Percentiles rank a stretch among this genome's conserved stretches.
phyloP scores from a whole-genome alignment of 2,888 invertebrate genomes.

The Syritta pipiens region DNA sequence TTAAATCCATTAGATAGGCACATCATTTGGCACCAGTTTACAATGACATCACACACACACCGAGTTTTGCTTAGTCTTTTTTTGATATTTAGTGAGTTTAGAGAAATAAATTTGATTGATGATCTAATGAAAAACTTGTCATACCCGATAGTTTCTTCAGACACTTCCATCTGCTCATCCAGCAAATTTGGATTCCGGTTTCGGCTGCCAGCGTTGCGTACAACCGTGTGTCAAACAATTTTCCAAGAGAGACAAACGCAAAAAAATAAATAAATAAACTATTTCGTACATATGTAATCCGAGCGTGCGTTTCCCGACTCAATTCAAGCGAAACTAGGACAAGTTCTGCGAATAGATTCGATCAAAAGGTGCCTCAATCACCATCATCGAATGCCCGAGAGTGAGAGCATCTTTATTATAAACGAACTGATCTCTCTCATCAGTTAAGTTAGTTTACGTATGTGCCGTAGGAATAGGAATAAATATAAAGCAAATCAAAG shows the following conservation, averaged over 20 bases:
- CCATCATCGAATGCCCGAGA: not conserved
- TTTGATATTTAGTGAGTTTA: not conserved
- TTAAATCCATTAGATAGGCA: no score
- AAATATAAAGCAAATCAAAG: conserved; percentile 58
- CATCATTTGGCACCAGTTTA: no score
- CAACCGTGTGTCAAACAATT: no score
- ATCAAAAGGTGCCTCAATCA: not conserved
- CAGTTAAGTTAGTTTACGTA: conserved; percentile 17
- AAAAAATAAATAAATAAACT: not conserved
- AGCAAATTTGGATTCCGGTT: no score
- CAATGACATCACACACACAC: not conserved
- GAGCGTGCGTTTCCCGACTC: conserved; percentile 14
- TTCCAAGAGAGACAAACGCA: not conserved
- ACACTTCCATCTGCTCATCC: not conserved
- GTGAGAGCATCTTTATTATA: not conserved
- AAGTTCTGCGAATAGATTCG: conserved; percentile 34
- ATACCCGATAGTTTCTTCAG: conserved; percentile 25
- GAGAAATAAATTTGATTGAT: not conserved
- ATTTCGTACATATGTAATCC: not conserved
- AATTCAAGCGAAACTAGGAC: conserved; percentile 45
- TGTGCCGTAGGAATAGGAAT: conserved; percentile 14
- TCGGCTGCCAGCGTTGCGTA: no score
- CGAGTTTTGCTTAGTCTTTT: not conserved
- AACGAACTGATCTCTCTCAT: conserved; percentile 27
- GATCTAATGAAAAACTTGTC: conserved; percentile 6